phyloP scores from a whole-genome alignment of 2,888 invertebrate genomes.

The Plebejus anna region DNA sequence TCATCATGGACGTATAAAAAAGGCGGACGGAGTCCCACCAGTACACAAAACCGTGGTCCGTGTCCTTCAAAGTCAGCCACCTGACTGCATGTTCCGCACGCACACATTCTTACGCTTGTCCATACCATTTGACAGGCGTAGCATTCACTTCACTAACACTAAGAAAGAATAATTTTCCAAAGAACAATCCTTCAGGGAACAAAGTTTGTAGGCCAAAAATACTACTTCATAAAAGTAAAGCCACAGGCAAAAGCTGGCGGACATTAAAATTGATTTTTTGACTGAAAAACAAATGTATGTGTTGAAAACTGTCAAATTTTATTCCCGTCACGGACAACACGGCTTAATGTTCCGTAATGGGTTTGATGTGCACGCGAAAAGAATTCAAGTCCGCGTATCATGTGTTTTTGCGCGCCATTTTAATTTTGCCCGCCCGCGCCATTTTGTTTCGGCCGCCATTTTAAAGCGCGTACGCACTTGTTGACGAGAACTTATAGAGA shows the following conservation, averaged over 20 bases:
- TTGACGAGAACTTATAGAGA: neutral
- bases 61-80: no score
- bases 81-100: no score
- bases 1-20: no score
- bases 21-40: no score
- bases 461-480: neutral
- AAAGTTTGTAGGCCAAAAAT: neutral
- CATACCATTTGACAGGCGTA: no score
- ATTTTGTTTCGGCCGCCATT: slow-evolving; percentile 15
- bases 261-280: slow-evolving; percentile 14
- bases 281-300: neutral
- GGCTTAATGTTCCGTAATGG: slow-evolving; percentile 26
- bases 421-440: neutral
- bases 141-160: neutral
- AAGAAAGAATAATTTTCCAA: no score
- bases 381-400: slow-evolving; percentile 18
- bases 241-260: neutral
- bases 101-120: no score
- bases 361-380: slow-evolving; percentile 25
- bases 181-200: neutral
- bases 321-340: slow-evolving; percentile 20
- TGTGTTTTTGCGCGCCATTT: slow-evolving; percentile 21
- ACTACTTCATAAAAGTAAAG: neutral
- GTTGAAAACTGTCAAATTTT: slow-evolving; percentile 23
- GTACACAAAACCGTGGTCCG: no score